These are phyloP conservation scores for Mormyrus hasselquistii DNA, from an alignment of 2,797 vertebrate species.

Conservation along the genomic window DNA sequence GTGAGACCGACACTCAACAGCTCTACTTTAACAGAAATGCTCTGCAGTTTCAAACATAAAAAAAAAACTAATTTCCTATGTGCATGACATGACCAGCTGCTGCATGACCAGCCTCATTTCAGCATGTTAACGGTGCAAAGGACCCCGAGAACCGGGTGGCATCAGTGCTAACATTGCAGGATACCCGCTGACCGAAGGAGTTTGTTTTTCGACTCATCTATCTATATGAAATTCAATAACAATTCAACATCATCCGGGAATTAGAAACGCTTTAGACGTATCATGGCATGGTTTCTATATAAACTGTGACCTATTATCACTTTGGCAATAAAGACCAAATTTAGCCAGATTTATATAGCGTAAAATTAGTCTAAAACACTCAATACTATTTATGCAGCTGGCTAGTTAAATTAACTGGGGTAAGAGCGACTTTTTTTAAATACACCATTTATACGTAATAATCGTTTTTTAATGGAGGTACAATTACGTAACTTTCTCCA, in stretches of 20 bases:
- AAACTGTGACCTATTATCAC: background rate
- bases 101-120: background rate
- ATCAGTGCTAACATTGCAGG: background rate
- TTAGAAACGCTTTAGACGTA: background rate
- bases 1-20: background rate
- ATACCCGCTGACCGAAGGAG: background rate
- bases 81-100: too few relatives aligned
- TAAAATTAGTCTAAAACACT: background rate
- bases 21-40: background rate
- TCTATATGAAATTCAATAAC: background rate
- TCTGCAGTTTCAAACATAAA: too few relatives aligned
- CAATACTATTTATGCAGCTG: background rate
- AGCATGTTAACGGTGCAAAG: background rate
- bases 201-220: background rate
- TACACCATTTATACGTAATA: background rate
- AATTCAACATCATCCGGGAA: background rate
- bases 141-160: background rate
- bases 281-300: background rate
- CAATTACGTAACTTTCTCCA: background rate
- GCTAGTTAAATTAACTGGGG: background rate
- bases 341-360: background rate
- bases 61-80: too few relatives aligned
- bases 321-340: background rate
- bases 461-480: background rate
- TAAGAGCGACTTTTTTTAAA: background rate